Percentiles rank a stretch among this genome's conserved stretches.
phyloP scores from a whole-genome alignment of 2,888 invertebrate species.

The Cataglyphis altisquamis region DNA sequence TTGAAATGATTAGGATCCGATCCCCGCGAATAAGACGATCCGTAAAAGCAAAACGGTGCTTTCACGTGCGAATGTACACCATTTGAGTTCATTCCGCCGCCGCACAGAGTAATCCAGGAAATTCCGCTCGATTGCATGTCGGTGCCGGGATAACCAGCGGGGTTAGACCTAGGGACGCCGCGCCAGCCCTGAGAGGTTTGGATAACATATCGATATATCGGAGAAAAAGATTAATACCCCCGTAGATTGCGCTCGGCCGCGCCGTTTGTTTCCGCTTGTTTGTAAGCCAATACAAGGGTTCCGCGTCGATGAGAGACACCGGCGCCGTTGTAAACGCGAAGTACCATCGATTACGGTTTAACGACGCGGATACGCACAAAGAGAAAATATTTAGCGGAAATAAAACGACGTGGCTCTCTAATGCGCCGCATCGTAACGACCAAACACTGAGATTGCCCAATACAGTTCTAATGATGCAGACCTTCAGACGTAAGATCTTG shows the following conservation, averaged over 20 bases:
- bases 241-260: conserved; percentile 54
- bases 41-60: conserved; percentile 46
- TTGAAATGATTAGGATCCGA: conserved; percentile 27
- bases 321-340: conserved; percentile 16
- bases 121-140: conserved; percentile 66
- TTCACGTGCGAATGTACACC: conserved; percentile 21
- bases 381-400: conserved; percentile 18
- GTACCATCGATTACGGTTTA: conserved; percentile 28
- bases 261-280: conserved; percentile 68
- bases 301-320: conserved; percentile 45
- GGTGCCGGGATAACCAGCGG: conserved; percentile 58
- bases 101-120: conserved; percentile 77
- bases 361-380: background rate
- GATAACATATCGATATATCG: conserved; percentile 77
- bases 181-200: conserved; percentile 73
- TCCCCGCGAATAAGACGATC: conserved; percentile 19
- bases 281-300: conserved; percentile 47
- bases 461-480: background rate
- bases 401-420: background rate
- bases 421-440: background rate
- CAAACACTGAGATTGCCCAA: background rate
- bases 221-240: conserved; percentile 78
- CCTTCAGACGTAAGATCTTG: background rate
- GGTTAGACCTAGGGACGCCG: conserved; percentile 41
- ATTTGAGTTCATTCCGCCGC: conserved; percentile 54